These are phyloP conservation scores for Lepidurus arcticus DNA, from an alignment of 1,140 invertebrate genomes.

Conservation along the genomic window DNA sequence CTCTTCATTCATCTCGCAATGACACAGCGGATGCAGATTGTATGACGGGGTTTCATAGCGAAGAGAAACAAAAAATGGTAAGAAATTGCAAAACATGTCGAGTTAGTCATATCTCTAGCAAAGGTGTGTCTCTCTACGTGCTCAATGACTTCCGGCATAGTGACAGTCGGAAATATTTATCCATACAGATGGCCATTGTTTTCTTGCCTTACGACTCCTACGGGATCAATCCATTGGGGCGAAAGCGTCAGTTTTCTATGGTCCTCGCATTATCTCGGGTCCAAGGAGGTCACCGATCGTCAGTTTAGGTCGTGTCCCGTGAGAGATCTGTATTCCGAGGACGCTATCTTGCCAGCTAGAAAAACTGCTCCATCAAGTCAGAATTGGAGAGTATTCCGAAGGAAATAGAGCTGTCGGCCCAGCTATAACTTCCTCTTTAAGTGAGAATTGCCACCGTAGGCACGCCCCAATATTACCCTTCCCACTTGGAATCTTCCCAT, in stretches of 20 bases:
- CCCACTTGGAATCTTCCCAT: constrained; percentile 8
- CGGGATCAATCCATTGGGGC: background rate
- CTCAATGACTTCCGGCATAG: background rate
- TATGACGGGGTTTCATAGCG: too few relatives aligned
- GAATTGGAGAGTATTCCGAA: background rate
- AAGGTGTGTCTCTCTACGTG: background rate
- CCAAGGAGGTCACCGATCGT: background rate
- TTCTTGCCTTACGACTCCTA: background rate
- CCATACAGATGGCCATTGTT: background rate
- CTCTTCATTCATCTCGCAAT: too few relatives aligned
- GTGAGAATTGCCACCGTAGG: background rate
- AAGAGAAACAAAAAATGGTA: too few relatives aligned
- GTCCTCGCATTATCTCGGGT: background rate
- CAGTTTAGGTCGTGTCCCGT: background rate
- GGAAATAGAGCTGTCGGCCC: constrained; percentile 4
- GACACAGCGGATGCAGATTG: too few relatives aligned
- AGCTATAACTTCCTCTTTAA: background rate
- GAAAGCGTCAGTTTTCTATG: background rate
- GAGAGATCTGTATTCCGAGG: background rate
- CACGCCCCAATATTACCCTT: background rate
- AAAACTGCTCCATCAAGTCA: background rate
- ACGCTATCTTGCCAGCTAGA: background rate
- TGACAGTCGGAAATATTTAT: constrained; percentile 9
- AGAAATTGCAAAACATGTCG: background rate
- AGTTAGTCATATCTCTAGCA: background rate